Evolutionary conservation across 2,113 vertebrate species (phyloP).

Genomic region (Pseudolaguvia tuberculata): DNA sequence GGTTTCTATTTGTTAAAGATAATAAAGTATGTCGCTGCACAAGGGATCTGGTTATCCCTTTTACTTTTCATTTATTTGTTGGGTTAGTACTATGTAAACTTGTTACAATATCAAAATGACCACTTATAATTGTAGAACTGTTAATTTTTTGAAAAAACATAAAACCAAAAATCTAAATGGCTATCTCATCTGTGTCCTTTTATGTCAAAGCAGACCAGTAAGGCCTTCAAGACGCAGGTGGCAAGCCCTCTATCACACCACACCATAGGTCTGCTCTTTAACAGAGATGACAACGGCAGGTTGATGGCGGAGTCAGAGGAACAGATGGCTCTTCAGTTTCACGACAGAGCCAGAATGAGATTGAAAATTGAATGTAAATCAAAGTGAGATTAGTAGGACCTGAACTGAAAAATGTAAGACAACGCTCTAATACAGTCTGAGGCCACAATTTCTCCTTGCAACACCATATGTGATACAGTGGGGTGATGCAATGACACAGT

Average conservation of each 20-base stretch:
- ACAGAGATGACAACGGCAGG: background rate
- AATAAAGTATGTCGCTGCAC: no score
- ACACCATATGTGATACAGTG: no score
- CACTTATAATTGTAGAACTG: background rate
- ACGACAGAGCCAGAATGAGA: conserved; percentile 1
- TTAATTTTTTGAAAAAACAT: no score
- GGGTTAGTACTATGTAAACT: background rate
- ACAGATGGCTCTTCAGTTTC: conserved; percentile 16
- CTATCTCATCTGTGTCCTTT: background rate
- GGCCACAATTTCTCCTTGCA: no score
- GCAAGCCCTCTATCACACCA: conserved; percentile 1
- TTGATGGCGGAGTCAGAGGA: conserved; percentile 12
- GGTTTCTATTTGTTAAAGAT: no score
- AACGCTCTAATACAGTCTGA: no score
- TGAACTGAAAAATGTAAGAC: conserved; percentile 7
- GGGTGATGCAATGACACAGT: no score
- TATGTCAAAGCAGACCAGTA: background rate
- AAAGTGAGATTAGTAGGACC: background rate
- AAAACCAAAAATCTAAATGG: background rate
- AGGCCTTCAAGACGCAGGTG: background rate
- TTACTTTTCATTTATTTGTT: no score
- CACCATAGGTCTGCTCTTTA: conserved; percentile 7
- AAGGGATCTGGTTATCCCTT: no score
- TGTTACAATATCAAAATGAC: background rate
- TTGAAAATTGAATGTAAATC: background rate